A percentile compares a stretch with the other conserved stretches of the same genome.
Evolutionary conservation across 2,113 vertebrate species (phyloP).

Genomic region (Tiliqua scincoides): DNA sequence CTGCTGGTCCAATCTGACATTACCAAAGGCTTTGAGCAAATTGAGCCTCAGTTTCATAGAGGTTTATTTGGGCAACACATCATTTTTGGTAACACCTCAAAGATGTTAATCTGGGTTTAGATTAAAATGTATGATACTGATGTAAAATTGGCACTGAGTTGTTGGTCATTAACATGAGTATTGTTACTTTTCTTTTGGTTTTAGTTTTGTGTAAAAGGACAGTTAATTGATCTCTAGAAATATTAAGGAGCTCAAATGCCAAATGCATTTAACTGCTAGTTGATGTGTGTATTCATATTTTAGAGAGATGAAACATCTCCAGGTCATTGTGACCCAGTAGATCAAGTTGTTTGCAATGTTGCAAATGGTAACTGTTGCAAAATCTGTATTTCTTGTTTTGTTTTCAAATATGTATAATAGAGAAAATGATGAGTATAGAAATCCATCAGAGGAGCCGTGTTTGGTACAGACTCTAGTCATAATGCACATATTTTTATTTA

Average conservation of each 20-base stretch:
- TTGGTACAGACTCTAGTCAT: background rate
- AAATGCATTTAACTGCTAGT: constrained; percentile 13
- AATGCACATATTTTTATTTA: background rate
- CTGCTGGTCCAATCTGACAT: background rate
- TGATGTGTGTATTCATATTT: constrained; percentile 9
- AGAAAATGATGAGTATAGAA: background rate
- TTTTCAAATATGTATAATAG: background rate
- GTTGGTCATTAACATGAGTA: background rate
- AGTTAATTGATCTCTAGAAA: constrained; percentile 28
- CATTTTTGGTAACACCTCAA: background rate
- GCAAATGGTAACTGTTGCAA: background rate
- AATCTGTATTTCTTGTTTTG: background rate
- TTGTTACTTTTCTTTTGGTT: background rate
- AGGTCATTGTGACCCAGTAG: background rate
- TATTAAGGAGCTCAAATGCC: constrained; percentile 11
- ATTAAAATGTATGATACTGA: background rate
- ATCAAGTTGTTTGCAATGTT: constrained; percentile 27
- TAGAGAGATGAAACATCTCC: constrained; percentile 24
- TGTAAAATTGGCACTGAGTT: background rate
- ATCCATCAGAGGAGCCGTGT: constrained; percentile 5
- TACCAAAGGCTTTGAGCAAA: background rate
- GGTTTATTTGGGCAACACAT: background rate
- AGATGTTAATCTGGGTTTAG: constrained; percentile 1
- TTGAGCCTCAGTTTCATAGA: background rate
- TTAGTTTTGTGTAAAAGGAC: constrained; percentile 19